These are phyloP conservation scores for Zaprionus obscuricornis DNA, from an alignment of 2,888 invertebrate genomes.

Conservation along the genomic window DNA sequence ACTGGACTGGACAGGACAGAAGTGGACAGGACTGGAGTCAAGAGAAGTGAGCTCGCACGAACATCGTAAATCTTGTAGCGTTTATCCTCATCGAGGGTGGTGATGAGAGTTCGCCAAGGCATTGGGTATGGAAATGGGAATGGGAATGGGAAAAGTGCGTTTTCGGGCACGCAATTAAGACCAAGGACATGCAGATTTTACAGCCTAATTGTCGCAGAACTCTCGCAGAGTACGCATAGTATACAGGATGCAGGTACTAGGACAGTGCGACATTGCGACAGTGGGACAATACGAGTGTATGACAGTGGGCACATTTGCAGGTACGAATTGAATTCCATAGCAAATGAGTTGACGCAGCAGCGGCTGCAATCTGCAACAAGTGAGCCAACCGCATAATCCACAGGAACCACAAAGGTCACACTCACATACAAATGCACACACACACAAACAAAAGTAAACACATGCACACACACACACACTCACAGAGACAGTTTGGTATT, in stretches of 20 bases:
- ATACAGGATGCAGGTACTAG: conserved; percentile 4
- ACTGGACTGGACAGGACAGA: too few species aligned
- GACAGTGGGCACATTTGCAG: conserved; percentile 6
- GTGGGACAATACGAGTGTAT: too few species aligned
- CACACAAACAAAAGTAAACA: conserved; percentile 22
- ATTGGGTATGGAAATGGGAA: too few species aligned
- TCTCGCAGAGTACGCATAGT: background rate
- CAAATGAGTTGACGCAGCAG: conserved; percentile 38
- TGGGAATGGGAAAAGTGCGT: background rate
- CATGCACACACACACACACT: conserved; percentile 7
- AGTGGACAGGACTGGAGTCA: too few species aligned
- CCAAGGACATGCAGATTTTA: conserved; percentile 38
- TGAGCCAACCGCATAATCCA: conserved; percentile 68
- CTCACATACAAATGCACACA: conserved; percentile 21
- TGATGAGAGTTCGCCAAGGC: background rate
- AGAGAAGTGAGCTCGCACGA: too few species aligned
- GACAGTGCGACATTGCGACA: background rate
- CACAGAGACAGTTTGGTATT: conserved; percentile 53
- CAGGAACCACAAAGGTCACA: conserved; percentile 72
- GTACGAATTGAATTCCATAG: conserved; percentile 9
- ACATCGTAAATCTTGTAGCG: conserved; percentile 36
- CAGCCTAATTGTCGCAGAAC: conserved; percentile 32
- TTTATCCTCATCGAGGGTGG: conserved; percentile 12
- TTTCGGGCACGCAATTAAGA: conserved; percentile 34
- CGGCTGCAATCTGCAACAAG: conserved; percentile 60